Conservation (phyloP, 2,113 vertebrate genomes). For the Rynchops niger region DNA sequence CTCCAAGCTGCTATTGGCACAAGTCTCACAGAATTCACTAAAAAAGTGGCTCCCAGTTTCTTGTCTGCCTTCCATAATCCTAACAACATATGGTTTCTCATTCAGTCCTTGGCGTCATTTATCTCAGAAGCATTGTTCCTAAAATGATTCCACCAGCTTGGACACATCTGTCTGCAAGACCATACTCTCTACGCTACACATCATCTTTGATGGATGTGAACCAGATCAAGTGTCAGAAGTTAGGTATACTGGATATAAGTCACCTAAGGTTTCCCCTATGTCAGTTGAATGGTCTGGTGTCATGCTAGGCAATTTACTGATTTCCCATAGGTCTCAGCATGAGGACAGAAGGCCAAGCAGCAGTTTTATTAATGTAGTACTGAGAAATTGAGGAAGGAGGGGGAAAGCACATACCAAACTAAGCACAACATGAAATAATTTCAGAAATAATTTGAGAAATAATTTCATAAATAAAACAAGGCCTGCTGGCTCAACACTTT, state of each 20-base stretch:
- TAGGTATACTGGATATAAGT: not conserved
- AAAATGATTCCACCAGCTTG: not conserved
- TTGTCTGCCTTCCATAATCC: not conserved
- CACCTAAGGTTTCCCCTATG: not conserved
- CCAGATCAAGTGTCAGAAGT: not conserved
- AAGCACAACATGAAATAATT: not conserved
- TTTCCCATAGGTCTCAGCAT: not conserved
- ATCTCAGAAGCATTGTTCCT: not conserved
- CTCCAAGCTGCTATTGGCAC: not conserved
- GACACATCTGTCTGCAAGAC: not conserved
- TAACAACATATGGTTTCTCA: not conserved
- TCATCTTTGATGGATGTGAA: not conserved
- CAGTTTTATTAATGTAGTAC: not conserved
- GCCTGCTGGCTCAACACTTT: not conserved
- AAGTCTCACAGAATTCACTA: not conserved
- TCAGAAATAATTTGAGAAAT: not conserved
- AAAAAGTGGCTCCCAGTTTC: not conserved
- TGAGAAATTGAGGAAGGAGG: not conserved
- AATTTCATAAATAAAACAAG: not conserved
- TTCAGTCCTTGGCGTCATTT: not conserved
- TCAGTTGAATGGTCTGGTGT: not conserved
- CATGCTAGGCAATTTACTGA: not conserved
- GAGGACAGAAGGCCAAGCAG: not conserved
- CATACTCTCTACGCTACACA: not conserved
- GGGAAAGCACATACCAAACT: not conserved